Evolutionary conservation across 2,888 invertebrate species (phyloP).

Genomic region (Molorchus minor): DNA sequence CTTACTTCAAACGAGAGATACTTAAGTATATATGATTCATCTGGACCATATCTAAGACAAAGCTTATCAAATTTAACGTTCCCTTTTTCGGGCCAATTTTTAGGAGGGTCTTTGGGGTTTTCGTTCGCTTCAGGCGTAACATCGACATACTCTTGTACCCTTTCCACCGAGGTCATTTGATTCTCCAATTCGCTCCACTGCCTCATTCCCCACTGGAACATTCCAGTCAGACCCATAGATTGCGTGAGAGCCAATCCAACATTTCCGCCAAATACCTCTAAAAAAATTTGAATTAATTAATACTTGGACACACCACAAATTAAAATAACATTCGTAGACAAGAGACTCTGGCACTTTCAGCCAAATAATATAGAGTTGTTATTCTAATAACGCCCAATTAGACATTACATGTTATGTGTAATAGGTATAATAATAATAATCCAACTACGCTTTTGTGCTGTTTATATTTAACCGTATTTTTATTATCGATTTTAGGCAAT

Average conservation of each 20-base stretch:
- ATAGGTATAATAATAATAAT: too few species aligned
- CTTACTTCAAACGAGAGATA: conserved; percentile 71
- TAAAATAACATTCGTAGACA: too few species aligned
- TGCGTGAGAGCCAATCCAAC: conserved; percentile 61
- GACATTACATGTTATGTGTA: too few species aligned
- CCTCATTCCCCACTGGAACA: conserved; percentile 88
- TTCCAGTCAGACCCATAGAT: conserved; percentile 60
- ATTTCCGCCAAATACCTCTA: conserved; percentile 57
- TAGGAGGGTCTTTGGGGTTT: conserved; percentile 35
- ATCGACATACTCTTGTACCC: conserved; percentile 82
- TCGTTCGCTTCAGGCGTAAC: conserved; percentile 68
- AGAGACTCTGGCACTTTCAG: too few species aligned
- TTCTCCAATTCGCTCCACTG: conserved; percentile 67
- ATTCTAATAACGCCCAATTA: too few species aligned
- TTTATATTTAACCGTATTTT: too few species aligned
- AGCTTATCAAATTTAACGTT: conserved; percentile 73
- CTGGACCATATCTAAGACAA: conserved; percentile 75
- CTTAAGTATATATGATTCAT: conserved; percentile 77
- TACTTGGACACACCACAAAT: too few species aligned
- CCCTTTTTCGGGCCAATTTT: conserved; percentile 76
- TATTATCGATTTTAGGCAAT: too few species aligned
- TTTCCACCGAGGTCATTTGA: conserved; percentile 91
- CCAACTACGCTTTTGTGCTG: too few species aligned
- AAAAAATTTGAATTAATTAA: too few species aligned
- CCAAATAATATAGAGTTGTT: too few species aligned